Percentiles rank a stretch among this genome's conserved stretches.
Conservation (phyloP, 2,797 vertebrate genomes). For the Pangasius krempfi region DNA sequence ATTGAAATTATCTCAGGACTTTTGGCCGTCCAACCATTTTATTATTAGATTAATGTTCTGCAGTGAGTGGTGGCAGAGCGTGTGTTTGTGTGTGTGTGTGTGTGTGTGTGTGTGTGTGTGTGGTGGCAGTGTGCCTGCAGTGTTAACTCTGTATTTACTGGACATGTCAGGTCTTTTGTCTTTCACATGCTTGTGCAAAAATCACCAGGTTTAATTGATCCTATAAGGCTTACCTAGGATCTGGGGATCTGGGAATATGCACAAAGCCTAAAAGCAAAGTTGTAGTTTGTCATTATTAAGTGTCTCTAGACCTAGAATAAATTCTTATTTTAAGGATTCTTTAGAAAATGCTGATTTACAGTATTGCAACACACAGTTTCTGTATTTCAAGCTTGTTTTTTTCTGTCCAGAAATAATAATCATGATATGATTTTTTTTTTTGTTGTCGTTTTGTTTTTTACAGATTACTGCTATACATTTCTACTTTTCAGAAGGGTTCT, state of each 20-base stretch:
- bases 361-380: neutral
- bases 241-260: neutral
- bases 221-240: neutral
- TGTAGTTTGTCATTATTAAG: neutral
- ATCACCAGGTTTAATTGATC: neutral
- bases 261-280: neutral
- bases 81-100: neutral
- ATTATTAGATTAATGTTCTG: conserved; percentile 56
- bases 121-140: neutral
- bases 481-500: neutral
- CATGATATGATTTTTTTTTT: neutral
- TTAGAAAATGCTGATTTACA: neutral
- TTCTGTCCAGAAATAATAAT: neutral
- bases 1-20: conserved; percentile 56
- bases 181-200: conserved; percentile 4
- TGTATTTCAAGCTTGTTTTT: neutral
- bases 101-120: neutral
- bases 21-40: conserved; percentile 46
- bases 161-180: neutral
- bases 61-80: conserved; percentile 31
- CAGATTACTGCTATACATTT: neutral
- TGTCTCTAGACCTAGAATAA: neutral
- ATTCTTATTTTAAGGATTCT: neutral
- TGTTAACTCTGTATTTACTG: conserved; percentile 42
- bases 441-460: neutral